A percentile compares a stretch with the other conserved stretches of the same genome.
These are phyloP conservation scores for Hemithea aestivaria DNA, from an alignment of 2,888 invertebrate genomes.

Conservation along the genomic window DNA sequence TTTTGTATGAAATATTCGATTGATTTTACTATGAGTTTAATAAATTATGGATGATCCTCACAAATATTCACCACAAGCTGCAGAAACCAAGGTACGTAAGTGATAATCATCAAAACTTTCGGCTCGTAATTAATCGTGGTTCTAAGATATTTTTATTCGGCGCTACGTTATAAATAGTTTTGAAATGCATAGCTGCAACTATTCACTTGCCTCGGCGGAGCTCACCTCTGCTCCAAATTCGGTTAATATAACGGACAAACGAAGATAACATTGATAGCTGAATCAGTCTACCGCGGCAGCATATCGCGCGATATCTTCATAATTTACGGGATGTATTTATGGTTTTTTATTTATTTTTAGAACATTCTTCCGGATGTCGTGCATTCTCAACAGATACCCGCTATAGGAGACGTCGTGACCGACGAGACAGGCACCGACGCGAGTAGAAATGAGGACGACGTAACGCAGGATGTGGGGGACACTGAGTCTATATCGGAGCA, in stretches of 20 bases:
- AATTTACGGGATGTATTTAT: constrained; percentile 42
- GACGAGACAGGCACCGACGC: constrained; percentile 41
- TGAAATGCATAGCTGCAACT: constrained; percentile 52
- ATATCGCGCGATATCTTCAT: constrained; percentile 19
- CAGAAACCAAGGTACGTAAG: constrained; percentile 58
- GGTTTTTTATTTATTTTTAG: constrained; percentile 75
- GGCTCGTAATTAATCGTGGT: constrained; percentile 30
- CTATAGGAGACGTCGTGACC: constrained; percentile 46
- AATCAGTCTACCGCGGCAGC: constrained; percentile 16
- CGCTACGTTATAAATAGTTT: constrained; percentile 58
- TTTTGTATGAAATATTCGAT: constrained; percentile 52
- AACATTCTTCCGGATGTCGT: constrained; percentile 77
- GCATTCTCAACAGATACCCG: constrained; percentile 70
- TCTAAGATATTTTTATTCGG: constrained; percentile 51
- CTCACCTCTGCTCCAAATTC: constrained; percentile 20
- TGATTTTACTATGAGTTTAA: constrained; percentile 65
- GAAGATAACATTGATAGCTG: constrained; percentile 9
- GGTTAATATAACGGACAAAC: background rate
- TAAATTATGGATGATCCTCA: constrained; percentile 73
- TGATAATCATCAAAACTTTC: constrained; percentile 11
- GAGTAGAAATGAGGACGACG: constrained; percentile 35
- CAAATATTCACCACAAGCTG: constrained; percentile 44
- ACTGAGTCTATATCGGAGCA: constrained; percentile 71
- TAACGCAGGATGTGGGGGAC: constrained; percentile 40
- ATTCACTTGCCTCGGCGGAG: constrained; percentile 30